phyloP scores from a whole-genome alignment of 2,113 vertebrate genomes.

The Oenanthe oenanthe region DNA sequence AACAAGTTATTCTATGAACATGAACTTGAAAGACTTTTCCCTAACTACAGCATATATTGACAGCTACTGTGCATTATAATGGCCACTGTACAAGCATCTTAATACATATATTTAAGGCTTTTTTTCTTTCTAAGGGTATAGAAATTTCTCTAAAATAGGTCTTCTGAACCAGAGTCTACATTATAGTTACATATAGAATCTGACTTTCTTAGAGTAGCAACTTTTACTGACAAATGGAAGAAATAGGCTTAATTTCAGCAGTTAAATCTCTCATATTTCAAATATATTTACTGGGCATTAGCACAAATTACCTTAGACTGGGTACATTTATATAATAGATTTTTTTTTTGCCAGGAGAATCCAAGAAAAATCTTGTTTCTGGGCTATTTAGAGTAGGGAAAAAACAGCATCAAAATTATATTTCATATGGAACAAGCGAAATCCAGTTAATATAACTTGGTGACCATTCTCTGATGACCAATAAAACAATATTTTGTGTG shows the following conservation, averaged over 20 bases:
- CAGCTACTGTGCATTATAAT: not conserved
- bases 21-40: not conserved
- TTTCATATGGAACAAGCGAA: constrained; percentile 32
- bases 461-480: not conserved
- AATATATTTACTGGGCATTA: constrained; percentile 52
- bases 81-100: not conserved
- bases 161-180: constrained; percentile 38
- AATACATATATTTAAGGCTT: not conserved
- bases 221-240: constrained; percentile 60
- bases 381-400: constrained; percentile 6
- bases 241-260: constrained; percentile 63
- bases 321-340: constrained; percentile 55
- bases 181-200: not conserved
- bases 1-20: not conserved
- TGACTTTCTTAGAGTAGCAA: constrained; percentile 48
- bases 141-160: constrained; percentile 60
- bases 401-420: constrained; percentile 35
- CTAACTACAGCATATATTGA: not conserved
- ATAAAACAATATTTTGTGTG: not conserved
- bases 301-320: constrained; percentile 42
- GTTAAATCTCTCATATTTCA: constrained; percentile 62
- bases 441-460: constrained; percentile 29
- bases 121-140: constrained; percentile 18
- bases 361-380: constrained; percentile 57
- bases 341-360: constrained; percentile 33